phyloP scores from a whole-genome alignment of 1,140 invertebrate genomes.

The Scylla paramamosain region DNA sequence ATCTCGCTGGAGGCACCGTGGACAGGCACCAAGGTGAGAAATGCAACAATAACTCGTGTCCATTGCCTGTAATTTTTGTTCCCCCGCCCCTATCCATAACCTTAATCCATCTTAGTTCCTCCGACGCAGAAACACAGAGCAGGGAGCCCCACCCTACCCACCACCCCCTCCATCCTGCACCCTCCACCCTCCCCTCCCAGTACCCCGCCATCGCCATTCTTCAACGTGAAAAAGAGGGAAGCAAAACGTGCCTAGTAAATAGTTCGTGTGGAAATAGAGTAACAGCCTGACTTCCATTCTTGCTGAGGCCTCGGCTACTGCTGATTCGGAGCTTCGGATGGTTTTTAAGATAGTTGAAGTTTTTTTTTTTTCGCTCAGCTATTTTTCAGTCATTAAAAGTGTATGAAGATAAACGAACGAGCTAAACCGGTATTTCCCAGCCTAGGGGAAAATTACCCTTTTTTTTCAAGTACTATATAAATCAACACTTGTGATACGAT shows the following conservation, averaged over 20 bases:
- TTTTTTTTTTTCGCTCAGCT: too few relatives aligned
- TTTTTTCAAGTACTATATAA: too few relatives aligned
- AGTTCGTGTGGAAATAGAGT: neutral
- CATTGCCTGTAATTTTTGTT: constrained; percentile 22
- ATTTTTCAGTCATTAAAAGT: too few relatives aligned
- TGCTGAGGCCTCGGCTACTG: neutral
- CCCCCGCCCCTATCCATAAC: neutral
- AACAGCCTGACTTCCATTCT: neutral
- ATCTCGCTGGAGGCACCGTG: too few relatives aligned
- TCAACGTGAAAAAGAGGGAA: neutral
- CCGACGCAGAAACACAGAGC: constrained; percentile 10
- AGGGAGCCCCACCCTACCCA: neutral
- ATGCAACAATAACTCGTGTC: constrained; percentile 1
- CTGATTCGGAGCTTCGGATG: neutral
- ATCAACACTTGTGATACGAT: too few relatives aligned
- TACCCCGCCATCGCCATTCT: neutral
- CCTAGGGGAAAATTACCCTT: too few relatives aligned
- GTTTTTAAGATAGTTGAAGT: neutral
- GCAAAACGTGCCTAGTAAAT: neutral
- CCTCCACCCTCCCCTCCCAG: neutral
- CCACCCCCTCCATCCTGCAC: neutral
- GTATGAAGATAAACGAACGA: too few relatives aligned
- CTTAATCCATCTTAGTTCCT: constrained; percentile 6
- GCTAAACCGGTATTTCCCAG: too few relatives aligned
- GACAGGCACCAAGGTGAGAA: neutral